Evolutionary conservation across 1,140 invertebrate species (phyloP).

Genomic region (Drosophila repleta): DNA sequence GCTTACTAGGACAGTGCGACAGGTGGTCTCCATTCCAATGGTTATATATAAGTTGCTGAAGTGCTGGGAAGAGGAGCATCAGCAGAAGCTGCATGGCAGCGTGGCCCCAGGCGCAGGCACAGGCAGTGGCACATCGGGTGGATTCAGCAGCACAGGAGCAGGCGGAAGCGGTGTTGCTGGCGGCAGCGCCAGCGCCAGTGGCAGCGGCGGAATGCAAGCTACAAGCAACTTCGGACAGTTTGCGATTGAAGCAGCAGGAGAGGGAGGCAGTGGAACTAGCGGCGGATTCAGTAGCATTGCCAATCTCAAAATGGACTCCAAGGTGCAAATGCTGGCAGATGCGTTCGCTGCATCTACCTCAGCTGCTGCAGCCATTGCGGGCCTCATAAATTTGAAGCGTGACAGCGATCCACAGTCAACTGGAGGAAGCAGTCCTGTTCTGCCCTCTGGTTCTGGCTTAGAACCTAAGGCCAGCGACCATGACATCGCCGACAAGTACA

Average conservation of each 20-base stretch:
- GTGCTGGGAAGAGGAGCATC: slow-evolving; percentile 86
- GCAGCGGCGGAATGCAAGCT: slow-evolving; percentile 11
- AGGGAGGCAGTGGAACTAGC: slow-evolving; percentile 31
- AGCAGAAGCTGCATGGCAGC: slow-evolving; percentile 84
- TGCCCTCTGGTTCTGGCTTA: neutral
- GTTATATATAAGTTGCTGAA: slow-evolving; percentile 90
- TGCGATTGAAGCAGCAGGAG: slow-evolving; percentile 44
- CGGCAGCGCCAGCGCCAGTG: too few species aligned
- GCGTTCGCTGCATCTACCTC: slow-evolving; percentile 67
- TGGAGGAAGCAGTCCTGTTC: slow-evolving; percentile 2
- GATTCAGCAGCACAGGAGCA: slow-evolving; percentile 31
- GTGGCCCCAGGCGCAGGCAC: slow-evolving; percentile 84
- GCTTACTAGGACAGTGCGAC: slow-evolving; percentile 93
- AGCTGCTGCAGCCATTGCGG: slow-evolving; percentile 66
- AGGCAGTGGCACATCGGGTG: slow-evolving; percentile 78
- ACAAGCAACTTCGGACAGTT: slow-evolving; percentile 56
- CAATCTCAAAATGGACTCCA: slow-evolving; percentile 62
- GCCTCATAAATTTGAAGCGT: slow-evolving; percentile 64
- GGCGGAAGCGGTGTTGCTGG: slow-evolving; percentile 8
- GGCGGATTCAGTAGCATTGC: slow-evolving; percentile 53
- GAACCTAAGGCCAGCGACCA: slow-evolving; percentile 53
- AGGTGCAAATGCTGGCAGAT: slow-evolving; percentile 63
- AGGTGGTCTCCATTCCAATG: slow-evolving; percentile 95
- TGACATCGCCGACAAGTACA: slow-evolving; percentile 80
- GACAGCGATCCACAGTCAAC: slow-evolving; percentile 64